Base-by-base conservation (phyloP, 2,888 invertebrate genomes). In the Lottia gigantea region DNA sequence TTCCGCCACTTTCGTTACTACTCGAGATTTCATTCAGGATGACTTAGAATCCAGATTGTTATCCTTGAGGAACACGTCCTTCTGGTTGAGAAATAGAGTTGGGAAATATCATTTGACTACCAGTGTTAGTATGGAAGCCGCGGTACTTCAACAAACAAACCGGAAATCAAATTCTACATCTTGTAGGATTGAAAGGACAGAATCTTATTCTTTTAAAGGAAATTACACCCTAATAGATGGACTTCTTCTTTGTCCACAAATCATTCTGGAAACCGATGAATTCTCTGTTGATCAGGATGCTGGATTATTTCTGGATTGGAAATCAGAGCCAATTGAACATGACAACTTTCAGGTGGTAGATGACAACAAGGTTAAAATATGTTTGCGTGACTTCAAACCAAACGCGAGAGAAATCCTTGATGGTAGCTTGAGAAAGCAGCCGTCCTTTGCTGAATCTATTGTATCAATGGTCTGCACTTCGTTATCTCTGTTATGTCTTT, bases 401-500 rank as follows among this genome's bases (percentile, higher is more conserved):
- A 64, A 67, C 45, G 71, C 64, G 15, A 23, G 31, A n/a, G 19
- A 25, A 14, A 12, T 40, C 6, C 46, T 23, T 19, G 55, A 19
- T 16, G 26, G 45, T 31, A 15, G 46, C 23, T 31, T 40, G 15
- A 45, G 26, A 14, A 68, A 23, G 26, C 7, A 31, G 15, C 45
- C 62, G 14, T 40, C 23, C 16, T 16, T 26, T 14, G 55, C 46
- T 46, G 66, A 69, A 45, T 62, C 65, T 25, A 40, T 66, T 12
- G 26, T 74, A 14, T 72, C 72, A n/a, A 63, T 70, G 16, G 64
- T 74, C 47, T 74, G 72, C 26, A 74, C 72, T 40, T 23, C 49
- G 0, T 31, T 74, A 68, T 74, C 77, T 3, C 66, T 77, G 63
- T 46, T 62, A 11, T 72, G 71, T 31, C 72, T 77, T 31, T 19